Base-by-base conservation (phyloP, 2,888 invertebrate species). In the Thecophora atra region DNA sequence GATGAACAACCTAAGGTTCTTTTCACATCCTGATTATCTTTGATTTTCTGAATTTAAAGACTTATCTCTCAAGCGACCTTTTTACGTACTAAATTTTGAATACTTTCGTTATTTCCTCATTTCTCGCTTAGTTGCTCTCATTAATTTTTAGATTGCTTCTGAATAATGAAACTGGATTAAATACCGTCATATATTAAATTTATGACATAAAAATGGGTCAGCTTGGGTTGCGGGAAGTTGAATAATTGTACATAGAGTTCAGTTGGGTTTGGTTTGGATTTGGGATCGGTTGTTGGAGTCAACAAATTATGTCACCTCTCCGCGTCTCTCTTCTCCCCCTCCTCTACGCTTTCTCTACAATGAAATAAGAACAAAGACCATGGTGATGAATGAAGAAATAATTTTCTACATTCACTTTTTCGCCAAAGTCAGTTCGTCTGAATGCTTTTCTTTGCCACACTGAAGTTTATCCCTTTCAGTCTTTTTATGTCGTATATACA, bases 331-430 rank as follows among this genome's bases (percentile, higher is more conserved):
- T 58, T 8, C 6, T 8, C 37, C 37, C 37, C 37, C 11, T 37
- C 37, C 11, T 37, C 37, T 37, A 11, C n/a, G n/a, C n/a, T n/a
- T n/a, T n/a, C n/a, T n/a, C n/a, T n/a, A n/a, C n/a, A 37, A 11
- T 28, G 1, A 26, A 58, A 28, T 58, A 28, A 24, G 26, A 28
- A 58, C 58, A 58, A 58, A 58, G 58, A 11, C 15, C 19, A 28
- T 58, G 58, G 28, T 58, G 26, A 28, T 58, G 28, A 28, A 28
- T 58, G 58, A 24, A 58, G 17, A 28, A 58, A 58, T 28, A 58
- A 28, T 58, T 24, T 58, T 58, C 58, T 58, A 11, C 58, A 28
- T 58, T 28, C 28, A 58, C 28, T 37, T 24, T 28, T 58, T 58
- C 58, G 13, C 58, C 13, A 58, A 47, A 26, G 24, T 58, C 37